Conservation (phyloP, 2,797 vertebrate species). For the Propithecus deckenii region DNA sequence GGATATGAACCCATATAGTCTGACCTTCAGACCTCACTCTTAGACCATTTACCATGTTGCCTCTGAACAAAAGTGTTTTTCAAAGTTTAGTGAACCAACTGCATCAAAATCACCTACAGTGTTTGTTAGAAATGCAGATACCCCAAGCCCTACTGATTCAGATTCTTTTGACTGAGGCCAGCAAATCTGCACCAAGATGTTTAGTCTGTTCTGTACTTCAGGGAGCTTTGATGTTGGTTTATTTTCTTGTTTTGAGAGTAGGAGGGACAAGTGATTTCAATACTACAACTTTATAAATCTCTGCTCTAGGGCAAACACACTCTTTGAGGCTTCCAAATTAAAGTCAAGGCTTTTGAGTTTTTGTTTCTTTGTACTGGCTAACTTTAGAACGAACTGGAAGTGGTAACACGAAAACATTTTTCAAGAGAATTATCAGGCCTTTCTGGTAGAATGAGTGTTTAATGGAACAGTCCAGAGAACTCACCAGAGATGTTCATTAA, state of each 20-base stretch:
- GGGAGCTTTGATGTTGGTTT: neutral
- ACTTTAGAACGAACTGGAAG: neutral
- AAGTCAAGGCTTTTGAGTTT: neutral
- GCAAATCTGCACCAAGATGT: neutral
- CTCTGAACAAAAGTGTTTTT: neutral
- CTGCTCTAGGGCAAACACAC: neutral
- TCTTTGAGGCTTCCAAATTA: neutral
- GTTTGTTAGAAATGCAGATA: neutral
- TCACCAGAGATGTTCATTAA: neutral
- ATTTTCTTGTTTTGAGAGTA: neutral
- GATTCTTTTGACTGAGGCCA: neutral
- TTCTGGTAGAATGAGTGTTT: neutral
- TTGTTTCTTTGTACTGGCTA: slow-evolving; percentile 25
- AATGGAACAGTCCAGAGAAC: neutral
- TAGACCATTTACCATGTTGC: neutral
- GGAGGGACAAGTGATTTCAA: neutral
- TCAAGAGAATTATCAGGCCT: neutral
- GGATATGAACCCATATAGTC: neutral
- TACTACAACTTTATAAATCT: neutral
- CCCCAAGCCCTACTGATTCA: neutral
- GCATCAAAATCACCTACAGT: neutral
- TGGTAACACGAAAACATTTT: neutral
- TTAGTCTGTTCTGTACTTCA: neutral
- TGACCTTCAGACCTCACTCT: neutral
- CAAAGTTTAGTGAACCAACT: neutral